Percentiles rank a stretch among this genome's conserved stretches.
phyloP scores from a whole-genome alignment of 2,113 vertebrate genomes.

The Trichomycterus rosablanca region DNA sequence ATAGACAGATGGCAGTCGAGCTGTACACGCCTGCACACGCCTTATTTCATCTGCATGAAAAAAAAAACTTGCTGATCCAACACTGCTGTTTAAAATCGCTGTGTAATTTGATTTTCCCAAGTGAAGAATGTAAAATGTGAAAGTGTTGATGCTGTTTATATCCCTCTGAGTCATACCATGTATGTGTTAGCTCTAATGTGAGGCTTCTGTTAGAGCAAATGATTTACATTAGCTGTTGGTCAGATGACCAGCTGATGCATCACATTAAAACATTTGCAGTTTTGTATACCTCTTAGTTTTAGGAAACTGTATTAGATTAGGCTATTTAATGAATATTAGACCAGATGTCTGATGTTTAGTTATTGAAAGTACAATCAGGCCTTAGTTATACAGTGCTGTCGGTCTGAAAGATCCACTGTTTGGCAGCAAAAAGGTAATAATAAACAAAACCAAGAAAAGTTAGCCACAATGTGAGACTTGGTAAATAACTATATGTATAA shows the following conservation, averaged over 20 bases:
- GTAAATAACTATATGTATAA: background rate
- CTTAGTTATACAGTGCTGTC: too few species aligned
- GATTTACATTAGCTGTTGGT: background rate
- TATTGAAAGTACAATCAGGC: too few species aligned
- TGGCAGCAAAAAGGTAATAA: too few species aligned
- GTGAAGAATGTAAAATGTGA: conserved; percentile 25
- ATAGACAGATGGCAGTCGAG: background rate
- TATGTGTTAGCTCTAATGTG: conserved; percentile 8
- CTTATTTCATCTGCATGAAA: conserved; percentile 32
- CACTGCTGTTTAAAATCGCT: conserved; percentile 27
- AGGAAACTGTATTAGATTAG: background rate
- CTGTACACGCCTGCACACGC: background rate
- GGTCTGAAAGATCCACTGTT: too few species aligned
- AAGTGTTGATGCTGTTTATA: conserved; percentile 13
- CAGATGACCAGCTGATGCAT: background rate
- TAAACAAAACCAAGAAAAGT: too few species aligned
- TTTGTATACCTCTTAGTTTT: background rate
- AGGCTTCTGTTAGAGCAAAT: conserved; percentile 2
- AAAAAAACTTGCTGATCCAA: conserved; percentile 11
- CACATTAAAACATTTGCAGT: background rate
- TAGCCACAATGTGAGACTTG: too few species aligned
- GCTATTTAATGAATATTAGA: background rate
- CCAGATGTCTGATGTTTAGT: too few species aligned
- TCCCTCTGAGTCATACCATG: conserved; percentile 8
- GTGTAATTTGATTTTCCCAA: conserved; percentile 18